A percentile compares a stretch with the other conserved stretches of the same genome.
These are phyloP conservation scores for Tinamus guttatus DNA, from an alignment of 2,113 vertebrate species.

Conservation along the genomic window DNA sequence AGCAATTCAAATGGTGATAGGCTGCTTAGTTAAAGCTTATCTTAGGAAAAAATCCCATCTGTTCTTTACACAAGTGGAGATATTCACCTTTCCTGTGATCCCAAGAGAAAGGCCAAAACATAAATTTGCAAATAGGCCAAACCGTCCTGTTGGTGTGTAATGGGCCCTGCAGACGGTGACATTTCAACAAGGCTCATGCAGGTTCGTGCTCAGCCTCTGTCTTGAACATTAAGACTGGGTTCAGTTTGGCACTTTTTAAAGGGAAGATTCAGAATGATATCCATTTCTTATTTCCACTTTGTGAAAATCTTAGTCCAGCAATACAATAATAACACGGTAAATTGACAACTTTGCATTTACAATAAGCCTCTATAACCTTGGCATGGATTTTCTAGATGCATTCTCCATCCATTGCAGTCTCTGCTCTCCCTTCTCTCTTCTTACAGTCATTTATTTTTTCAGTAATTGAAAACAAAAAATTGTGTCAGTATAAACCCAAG, in stretches of 20 bases:
- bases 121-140: not conserved
- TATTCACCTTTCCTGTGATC: not conserved
- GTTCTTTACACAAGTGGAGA: not conserved
- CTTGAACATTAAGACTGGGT: not conserved
- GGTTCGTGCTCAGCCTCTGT: not conserved
- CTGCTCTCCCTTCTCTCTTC: not conserved
- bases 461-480: not conserved
- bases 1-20: not conserved
- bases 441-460: not conserved
- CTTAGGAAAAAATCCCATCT: not conserved
- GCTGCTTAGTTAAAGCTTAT: not conserved
- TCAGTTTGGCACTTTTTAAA: not conserved
- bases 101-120: not conserved
- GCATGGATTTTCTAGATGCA: not conserved
- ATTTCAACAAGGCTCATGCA: not conserved
- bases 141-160: not conserved
- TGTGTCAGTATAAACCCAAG: not conserved
- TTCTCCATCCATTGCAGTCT: not conserved
- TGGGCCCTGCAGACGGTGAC: not conserved
- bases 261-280: not conserved
- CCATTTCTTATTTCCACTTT: not conserved
- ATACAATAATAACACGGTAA: not conserved
- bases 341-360: not conserved
- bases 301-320: not conserved
- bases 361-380: not conserved